A percentile compares a stretch with the other conserved stretches of the same genome.
These are phyloP conservation scores for Hoplostethus mediterraneus DNA, from an alignment of 2,797 vertebrate genomes.

Conservation along the genomic window DNA sequence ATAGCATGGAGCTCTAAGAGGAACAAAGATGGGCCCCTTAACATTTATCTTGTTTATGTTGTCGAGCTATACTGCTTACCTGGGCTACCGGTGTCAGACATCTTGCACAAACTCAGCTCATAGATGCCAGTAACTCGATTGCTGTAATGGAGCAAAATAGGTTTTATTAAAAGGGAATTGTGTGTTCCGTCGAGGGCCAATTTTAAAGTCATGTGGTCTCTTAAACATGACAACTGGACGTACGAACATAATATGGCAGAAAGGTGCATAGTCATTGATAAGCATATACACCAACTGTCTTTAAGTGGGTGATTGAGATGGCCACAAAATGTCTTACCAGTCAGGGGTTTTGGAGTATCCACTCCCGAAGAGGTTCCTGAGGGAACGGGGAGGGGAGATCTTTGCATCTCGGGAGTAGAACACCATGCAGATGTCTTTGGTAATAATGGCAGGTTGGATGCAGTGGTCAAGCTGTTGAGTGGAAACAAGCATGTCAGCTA, in stretches of 20 bases:
- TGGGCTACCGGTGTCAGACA: conserved; percentile 97
- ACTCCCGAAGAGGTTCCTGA: conserved; percentile 96
- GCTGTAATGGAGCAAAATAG: conserved; percentile 79
- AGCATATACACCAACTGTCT: neutral
- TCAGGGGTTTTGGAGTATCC: conserved; percentile 96
- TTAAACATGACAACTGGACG: neutral
- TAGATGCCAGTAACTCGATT: conserved; percentile 98
- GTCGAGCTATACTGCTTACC: conserved; percentile 82
- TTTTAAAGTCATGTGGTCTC: neutral
- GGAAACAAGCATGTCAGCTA: conserved; percentile 18
- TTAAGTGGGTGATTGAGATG: neutral
- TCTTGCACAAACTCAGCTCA: conserved; percentile 97
- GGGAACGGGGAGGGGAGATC: conserved; percentile 94
- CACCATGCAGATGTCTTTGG: conserved; percentile 98
- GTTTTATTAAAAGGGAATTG: neutral
- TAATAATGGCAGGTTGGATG: conserved; percentile 98
- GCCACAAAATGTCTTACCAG: conserved; percentile 82
- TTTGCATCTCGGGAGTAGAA: conserved; percentile 98
- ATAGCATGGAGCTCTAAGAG: neutral
- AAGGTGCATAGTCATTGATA: neutral
- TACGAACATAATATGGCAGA: neutral
- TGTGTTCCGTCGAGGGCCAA: neutral
- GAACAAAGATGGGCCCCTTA: neutral
- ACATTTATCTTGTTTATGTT: neutral
- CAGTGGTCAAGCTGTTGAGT: conserved; percentile 94